Conservation (phyloP, 2,113 vertebrate species). For the Dolichallabes microphthalmus region DNA sequence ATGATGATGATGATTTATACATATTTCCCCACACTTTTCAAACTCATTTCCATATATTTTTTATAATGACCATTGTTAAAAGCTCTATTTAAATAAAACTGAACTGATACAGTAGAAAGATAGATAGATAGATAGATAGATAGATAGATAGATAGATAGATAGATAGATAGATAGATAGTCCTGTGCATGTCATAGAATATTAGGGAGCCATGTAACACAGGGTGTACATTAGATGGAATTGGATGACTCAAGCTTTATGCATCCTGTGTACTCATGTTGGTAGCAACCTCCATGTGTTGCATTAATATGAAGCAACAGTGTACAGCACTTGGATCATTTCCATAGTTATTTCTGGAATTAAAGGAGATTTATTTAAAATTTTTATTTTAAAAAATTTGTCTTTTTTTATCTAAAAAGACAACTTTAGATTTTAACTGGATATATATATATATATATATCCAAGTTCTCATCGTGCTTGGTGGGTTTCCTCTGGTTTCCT, state of each 20-base stretch:
- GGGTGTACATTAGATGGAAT: background rate
- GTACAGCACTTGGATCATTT: background rate
- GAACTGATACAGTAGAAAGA: too few species aligned
- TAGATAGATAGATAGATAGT: too few species aligned
- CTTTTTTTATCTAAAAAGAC: background rate
- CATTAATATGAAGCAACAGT: constrained; percentile 2
- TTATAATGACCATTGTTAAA: too few species aligned
- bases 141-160: too few species aligned
- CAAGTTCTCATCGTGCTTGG: too few species aligned
- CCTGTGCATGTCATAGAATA: constrained; percentile 45
- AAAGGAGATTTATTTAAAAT: constrained; percentile 1
- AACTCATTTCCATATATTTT: background rate
- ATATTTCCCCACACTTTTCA: too few species aligned
- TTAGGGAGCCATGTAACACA: background rate
- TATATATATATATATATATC: too few species aligned
- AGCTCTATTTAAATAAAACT: too few species aligned
- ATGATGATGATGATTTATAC: too few species aligned
- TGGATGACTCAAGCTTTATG: constrained; percentile 15
- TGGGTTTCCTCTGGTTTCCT: too few species aligned
- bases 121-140: too few species aligned
- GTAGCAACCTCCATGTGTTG: constrained; percentile 28
- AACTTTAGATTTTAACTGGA: background rate
- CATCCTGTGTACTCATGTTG: constrained; percentile 32
- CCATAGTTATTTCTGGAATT: background rate
- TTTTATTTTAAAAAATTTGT: too few species aligned